Base-by-base conservation (phyloP, 2,888 invertebrate genomes). In the Erebia ligea region DNA sequence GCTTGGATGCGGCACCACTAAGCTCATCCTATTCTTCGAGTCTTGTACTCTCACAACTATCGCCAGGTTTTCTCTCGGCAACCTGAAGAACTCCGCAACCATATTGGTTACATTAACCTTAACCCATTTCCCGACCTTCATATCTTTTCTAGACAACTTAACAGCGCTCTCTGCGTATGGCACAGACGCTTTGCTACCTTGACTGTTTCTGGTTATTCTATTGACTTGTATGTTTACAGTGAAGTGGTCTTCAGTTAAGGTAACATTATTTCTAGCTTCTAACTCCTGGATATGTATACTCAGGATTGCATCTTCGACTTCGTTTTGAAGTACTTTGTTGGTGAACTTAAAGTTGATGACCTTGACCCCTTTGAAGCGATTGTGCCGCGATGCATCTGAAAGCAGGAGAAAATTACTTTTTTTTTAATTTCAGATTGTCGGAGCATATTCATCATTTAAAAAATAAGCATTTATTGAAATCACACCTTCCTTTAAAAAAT, bases 11-110 rank as follows among this genome's bases (percentile, higher is more conserved):
- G 96, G 96, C 78, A 96, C 95, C 61, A 96, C 94, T 78, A 96
- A 92, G 77, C 94, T 94, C 84, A 94, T 94, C 82, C 94, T 94
- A 85, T 86, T 90, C 88, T 90, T 95, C 75, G 94, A 94, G 84
- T 94, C 95, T 82, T 94, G 94, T 77, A 95, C 95, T 86, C 96
- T 96, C 77, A 98, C 94, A 25, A 97, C 95, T 79, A 98, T 95
- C 56, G 97, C 97, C 79, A 96, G 94, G 83, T 96, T 96, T 79
- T 96, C 95, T 70, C 95, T 92, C 3, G 96, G 96, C 83, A 95
- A 94, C 76, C 95, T 95, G 85, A 96, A 95, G 96, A 97, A 97
- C 78, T 96, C 96, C 63, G 95, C 94, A 50, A 97, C 95, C 90
- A 97, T 95, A 61, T 95, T 95, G 59, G 96, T 95, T 9, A 97